These are phyloP conservation scores for pig (Sus scrofa) DNA, from an alignment of 2,113 vertebrate species.

Conservation along the genomic window T2T-Sscrofa CM000820.6:92376501-92377000, in stretches of 20 bases:
- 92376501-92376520: not conserved
- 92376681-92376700: too few relatives aligned
- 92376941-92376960: not conserved
- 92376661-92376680: not conserved
- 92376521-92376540: not conserved
- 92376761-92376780: too few relatives aligned
- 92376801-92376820: not conserved
- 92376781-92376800: too few relatives aligned
- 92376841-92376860: not conserved
- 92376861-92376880: not conserved
- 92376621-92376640: constrained; percentile 38
- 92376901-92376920: not conserved
- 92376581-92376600: not conserved
- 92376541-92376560: constrained; percentile 14
- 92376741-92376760: too few relatives aligned
- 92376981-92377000: not conserved
- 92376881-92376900: not conserved
- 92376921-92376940: not conserved
- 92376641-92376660: not conserved
- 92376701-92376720: too few relatives aligned
- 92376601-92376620: not conserved
- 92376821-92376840: not conserved
- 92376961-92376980: not conserved
- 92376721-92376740: too few relatives aligned
- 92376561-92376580: not conserved